Evolutionary conservation across 2,113 vertebrate species (phyloP).

Genomic region (Triplophysa dalaica): DNA sequence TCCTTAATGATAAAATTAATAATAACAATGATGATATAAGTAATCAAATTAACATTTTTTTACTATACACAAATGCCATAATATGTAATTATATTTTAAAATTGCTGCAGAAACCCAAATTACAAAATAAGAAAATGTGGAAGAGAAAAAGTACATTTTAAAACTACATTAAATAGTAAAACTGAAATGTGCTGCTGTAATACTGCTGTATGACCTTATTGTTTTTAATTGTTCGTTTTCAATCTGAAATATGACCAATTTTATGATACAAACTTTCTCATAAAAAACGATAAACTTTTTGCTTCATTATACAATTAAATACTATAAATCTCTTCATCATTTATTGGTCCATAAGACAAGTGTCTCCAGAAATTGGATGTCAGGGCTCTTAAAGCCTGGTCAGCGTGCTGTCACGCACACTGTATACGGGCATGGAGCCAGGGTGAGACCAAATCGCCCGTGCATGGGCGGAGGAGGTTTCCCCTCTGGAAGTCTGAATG

Average conservation of each 20-base stretch:
- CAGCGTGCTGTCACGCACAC: conserved; percentile 67
- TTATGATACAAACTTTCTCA: not conserved
- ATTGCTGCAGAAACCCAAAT: too few species aligned
- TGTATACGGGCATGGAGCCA: conserved; percentile 83
- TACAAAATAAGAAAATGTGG: too few species aligned
- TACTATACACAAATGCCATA: too few species aligned
- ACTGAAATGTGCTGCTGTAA: not conserved
- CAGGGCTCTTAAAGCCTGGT: not conserved
- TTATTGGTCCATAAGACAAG: not conserved
- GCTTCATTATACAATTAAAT: not conserved
- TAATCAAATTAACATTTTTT: too few species aligned
- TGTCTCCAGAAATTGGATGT: not conserved
- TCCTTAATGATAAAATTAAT: too few species aligned
- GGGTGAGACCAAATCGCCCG: conserved; percentile 88
- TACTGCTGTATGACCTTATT: not conserved
- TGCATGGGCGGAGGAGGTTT: conserved; percentile 75
- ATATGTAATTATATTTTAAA: too few species aligned
- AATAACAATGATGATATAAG: too few species aligned
- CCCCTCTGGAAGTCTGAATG: conserved; percentile 79
- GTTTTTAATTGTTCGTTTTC: not conserved
- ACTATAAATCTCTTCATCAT: not conserved
- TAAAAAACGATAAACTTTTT: not conserved
- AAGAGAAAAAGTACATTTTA: not conserved
- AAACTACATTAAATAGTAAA: not conserved
- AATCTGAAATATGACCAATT: too few species aligned